phyloP scores from a whole-genome alignment of 2,797 vertebrate genomes.

The Threskiornis aethiopicus region DNA sequence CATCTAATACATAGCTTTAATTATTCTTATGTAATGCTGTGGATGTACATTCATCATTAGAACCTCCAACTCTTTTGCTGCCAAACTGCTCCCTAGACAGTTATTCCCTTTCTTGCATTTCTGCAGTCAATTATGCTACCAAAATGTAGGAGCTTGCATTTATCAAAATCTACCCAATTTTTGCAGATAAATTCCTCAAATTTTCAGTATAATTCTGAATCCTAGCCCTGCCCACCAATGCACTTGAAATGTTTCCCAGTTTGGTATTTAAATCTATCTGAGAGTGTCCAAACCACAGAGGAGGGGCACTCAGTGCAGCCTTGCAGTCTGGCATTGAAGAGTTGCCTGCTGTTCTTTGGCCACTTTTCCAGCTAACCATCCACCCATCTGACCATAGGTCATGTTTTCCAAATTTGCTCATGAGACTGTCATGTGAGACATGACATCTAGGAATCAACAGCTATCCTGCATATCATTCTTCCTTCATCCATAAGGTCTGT shows the following conservation, averaged over 20 bases:
- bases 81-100: neutral
- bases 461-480: neutral
- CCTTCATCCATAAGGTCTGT: neutral
- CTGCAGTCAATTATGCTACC: neutral
- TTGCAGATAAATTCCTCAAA: neutral
- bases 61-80: neutral
- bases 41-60: neutral
- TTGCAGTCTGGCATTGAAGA: neutral
- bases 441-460: neutral
- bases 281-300: neutral
- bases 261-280: neutral
- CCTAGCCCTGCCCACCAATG: neutral
- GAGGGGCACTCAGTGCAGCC: neutral
- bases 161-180: neutral
- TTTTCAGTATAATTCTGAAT: neutral
- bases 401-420: neutral
- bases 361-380: neutral
- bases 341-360: neutral
- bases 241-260: neutral
- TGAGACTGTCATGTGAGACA: neutral
- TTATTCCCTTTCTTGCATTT: neutral
- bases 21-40: neutral
- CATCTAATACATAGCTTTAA: neutral
- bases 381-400: neutral
- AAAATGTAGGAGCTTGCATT: neutral